Conservation (phyloP, 1,140 invertebrate genomes). For the Drosophila teissieri region DNA sequence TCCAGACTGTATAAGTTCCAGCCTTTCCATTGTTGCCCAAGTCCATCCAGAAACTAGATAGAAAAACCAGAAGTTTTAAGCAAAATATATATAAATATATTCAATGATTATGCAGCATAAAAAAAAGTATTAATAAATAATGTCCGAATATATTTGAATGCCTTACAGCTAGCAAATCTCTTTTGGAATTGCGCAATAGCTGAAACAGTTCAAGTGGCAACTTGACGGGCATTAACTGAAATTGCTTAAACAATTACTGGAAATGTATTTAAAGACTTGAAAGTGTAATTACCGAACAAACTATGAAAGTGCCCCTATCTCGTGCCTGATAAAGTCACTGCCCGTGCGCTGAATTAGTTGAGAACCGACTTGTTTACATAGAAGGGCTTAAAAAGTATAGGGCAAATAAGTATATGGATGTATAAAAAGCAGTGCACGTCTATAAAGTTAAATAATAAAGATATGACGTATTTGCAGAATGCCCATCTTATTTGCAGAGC, state of each 20-base stretch:
- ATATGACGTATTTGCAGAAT: background rate
- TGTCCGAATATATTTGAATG: slow-evolving; percentile 62
- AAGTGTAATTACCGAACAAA: slow-evolving; percentile 46
- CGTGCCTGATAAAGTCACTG: slow-evolving; percentile 31
- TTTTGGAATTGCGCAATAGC: slow-evolving; percentile 53
- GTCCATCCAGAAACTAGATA: slow-evolving; percentile 11
- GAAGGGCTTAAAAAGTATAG: background rate
- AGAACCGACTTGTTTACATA: background rate
- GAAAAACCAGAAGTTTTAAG: slow-evolving; percentile 36
- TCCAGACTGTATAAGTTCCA: background rate
- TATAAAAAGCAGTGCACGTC: background rate
- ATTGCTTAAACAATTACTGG: slow-evolving; percentile 43
- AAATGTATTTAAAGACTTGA: slow-evolving; percentile 44
- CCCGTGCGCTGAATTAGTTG: slow-evolving; percentile 13
- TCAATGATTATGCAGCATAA: slow-evolving; percentile 11
- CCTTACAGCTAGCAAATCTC: slow-evolving; percentile 39
- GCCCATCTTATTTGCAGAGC: background rate
- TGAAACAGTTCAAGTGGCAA: slow-evolving; percentile 17
- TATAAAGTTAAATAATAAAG: slow-evolving; percentile 5
- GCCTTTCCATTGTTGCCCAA: slow-evolving; percentile 5
- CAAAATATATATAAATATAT: slow-evolving; percentile 36
- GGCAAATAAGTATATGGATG: background rate
- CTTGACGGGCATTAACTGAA: slow-evolving; percentile 34
- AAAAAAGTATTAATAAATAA: slow-evolving; percentile 28
- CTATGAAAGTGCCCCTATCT: slow-evolving; percentile 46